Percentiles rank a stretch among this genome's conserved stretches.
phyloP scores from a whole-genome alignment of 1,140 invertebrate species.

The Caerostris darwini region DNA sequence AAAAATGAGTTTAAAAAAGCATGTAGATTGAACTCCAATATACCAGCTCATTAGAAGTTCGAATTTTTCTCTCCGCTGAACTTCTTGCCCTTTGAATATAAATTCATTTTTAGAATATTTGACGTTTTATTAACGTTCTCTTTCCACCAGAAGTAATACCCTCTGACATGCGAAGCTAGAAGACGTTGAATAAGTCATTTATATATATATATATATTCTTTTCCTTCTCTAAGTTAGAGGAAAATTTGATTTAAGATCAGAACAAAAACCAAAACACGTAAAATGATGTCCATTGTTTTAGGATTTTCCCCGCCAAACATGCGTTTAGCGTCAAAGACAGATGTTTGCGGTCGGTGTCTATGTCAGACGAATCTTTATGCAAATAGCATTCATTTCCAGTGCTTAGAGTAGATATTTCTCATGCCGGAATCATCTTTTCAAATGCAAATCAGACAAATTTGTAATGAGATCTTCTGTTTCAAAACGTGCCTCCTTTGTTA shows the following conservation, averaged over 20 bases:
- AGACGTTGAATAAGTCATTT: neutral
- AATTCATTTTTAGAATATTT: conserved; percentile 22
- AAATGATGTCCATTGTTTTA: conserved; percentile 15
- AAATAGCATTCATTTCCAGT: conserved; percentile 7
- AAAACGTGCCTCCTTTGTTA: neutral
- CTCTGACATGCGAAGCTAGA: neutral
- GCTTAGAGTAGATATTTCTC: conserved; percentile 1
- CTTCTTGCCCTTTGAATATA: conserved; percentile 18
- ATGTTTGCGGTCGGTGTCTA: neutral
- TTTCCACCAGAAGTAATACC: conserved; percentile 1
- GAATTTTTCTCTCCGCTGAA: neutral
- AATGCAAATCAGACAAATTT: neutral
- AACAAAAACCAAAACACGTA: neutral
- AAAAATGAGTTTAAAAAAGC: neutral
- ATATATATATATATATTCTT: no score
- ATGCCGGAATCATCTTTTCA: neutral
- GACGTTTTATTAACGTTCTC: conserved; percentile 33
- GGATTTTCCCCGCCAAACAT: neutral
- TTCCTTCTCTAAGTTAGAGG: neutral
- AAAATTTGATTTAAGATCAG: conserved; percentile 14
- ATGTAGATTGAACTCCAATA: conserved; percentile 2
- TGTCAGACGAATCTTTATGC: neutral
- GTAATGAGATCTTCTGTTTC: neutral
- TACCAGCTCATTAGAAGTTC: neutral
- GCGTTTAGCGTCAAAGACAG: neutral